Base-by-base conservation (phyloP, 2,113 vertebrate genomes). In the Conger conger region DNA sequence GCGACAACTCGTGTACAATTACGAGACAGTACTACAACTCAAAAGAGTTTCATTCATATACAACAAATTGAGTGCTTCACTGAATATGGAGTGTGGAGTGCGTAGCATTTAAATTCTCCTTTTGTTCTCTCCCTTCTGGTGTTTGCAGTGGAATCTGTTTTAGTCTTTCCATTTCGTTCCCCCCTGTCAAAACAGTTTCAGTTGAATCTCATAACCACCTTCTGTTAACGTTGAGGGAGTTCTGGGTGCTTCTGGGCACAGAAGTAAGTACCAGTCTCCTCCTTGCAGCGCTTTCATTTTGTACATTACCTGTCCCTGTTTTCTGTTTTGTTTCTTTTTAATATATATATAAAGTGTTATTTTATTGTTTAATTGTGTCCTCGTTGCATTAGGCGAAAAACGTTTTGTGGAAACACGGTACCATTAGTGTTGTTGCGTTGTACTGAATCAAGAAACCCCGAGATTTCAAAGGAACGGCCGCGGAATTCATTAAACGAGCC, bases 301-400 rank as follows among this genome's bases (percentile, higher is more conserved):
- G 88, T 94, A 91, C 83, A 87, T 90, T 85, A 68, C 80, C 86
- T 88, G 77, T 89, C 78, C 40, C 87, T 84, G 86, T 91, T 87
- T 33, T 76, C n/a, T 50, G 45, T 83, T 23, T 77, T 53, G 36
- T 33, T 88, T 87, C 84, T 84, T 89, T 93, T 92, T 92, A 89
- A 86, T 93, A 92, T 81, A 23, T 18, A 84, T 87, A 86, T 87
- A 35, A 37, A 83, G 80, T 87, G 83, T 80, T 84, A 79, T 86
- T 0, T 77, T 33, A 40, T 79, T 82, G 84, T 81, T 82, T 83
- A 38, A 4, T 85, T 86, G 8, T 79, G 76, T 73, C 60, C 35
- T 83, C 82, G 20, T 84, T 87, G 85, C 85, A 77, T 76, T 82
- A 73, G 68, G 68, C 68, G 13, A 73, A 73, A 50, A n/a, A 33